These are phyloP conservation scores for Proterorhinus semilunaris DNA, from an alignment of 2,113 vertebrate species.

Conservation along the genomic window DNA sequence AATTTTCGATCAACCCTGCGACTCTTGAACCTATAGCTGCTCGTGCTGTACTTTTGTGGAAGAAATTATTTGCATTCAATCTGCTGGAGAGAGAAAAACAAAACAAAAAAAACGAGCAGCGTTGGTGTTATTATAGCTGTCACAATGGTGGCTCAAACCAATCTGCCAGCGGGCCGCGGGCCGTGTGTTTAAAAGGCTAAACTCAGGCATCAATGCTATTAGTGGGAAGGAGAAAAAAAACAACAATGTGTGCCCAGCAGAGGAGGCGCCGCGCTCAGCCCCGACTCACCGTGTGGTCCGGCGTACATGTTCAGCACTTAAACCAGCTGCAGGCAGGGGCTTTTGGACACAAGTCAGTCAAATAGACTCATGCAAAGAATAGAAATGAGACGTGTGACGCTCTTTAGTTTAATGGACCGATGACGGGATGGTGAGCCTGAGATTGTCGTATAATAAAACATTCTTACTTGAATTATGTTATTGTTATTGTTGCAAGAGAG, in stretches of 20 bases:
- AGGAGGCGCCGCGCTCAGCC: background rate
- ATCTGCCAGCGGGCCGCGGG: slow-evolving; percentile 46
- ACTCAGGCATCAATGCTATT: slow-evolving; percentile 10
- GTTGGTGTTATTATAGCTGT: slow-evolving; percentile 54
- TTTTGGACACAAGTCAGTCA: background rate
- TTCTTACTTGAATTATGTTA: no score
- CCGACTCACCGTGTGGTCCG: background rate
- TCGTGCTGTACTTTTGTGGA: slow-evolving; percentile 23
- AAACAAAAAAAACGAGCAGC: slow-evolving; percentile 5
- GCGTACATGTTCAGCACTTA: background rate
- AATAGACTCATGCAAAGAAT: no score
- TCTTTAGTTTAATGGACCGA: no score
- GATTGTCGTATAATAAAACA: no score
- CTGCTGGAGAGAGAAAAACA: slow-evolving; percentile 27
- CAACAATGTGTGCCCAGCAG: background rate
- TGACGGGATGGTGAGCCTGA: no score
- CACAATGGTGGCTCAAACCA: slow-evolving; percentile 52
- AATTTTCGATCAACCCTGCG: slow-evolving; percentile 27
- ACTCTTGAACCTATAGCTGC: slow-evolving; percentile 35
- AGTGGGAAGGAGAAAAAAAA: background rate
- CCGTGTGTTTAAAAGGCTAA: slow-evolving; percentile 21
- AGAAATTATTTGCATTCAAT: slow-evolving; percentile 64
- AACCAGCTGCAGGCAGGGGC: background rate
- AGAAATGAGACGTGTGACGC: no score
- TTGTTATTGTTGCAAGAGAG: no score